Conservation (phyloP, 2,113 vertebrate species). For the Ciconia boyciana region DNA sequence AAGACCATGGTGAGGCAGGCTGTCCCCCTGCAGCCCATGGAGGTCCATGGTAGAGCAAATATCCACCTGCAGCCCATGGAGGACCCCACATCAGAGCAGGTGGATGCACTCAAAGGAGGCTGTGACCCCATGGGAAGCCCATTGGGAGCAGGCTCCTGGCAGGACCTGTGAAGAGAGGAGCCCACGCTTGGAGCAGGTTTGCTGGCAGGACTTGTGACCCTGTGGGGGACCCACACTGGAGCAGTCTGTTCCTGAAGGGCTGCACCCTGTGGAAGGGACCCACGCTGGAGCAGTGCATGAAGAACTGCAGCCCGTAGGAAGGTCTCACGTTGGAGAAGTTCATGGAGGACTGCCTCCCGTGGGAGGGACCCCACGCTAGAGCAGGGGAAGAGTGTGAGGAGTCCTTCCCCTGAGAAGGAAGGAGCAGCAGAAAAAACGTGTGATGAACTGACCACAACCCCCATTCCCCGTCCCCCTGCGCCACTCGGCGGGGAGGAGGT, state of each 20-base stretch:
- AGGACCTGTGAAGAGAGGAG: background rate
- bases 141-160: background rate
- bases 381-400: background rate
- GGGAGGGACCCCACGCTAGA: background rate
- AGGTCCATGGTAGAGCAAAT: no score
- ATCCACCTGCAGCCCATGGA: background rate
- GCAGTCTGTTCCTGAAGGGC: no score
- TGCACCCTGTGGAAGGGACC: no score
- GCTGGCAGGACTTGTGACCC: background rate
- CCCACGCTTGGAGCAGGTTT: background rate
- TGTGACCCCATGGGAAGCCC: background rate
- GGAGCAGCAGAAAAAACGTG: background rate
- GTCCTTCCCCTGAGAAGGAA: background rate
- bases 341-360: background rate
- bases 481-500: no score
- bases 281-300: background rate
- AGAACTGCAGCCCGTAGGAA: background rate
- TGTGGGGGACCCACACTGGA: background rate
- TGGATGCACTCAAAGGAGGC: background rate
- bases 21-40: background rate
- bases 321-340: background rate
- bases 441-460: background rate
- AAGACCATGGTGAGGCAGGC: background rate
- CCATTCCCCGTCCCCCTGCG: no score
- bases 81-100: background rate